Evolutionary conservation across 2,888 invertebrate species (phyloP).

Genomic region (Axea sp.): DNA sequence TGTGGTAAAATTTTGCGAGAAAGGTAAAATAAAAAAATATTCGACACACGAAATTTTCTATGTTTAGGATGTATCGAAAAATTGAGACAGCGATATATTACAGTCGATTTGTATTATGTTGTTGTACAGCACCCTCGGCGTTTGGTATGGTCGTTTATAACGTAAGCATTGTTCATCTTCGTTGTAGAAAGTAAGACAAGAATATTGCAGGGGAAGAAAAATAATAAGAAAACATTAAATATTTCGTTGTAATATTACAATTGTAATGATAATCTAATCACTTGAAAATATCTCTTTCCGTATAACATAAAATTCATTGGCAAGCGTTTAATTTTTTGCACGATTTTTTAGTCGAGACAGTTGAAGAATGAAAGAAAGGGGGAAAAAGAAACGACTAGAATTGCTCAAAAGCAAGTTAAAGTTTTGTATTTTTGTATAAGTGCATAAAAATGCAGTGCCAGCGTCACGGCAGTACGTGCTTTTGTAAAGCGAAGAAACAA

Average conservation of each 20-base stretch:
- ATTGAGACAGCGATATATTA: slow-evolving; percentile 2
- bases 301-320: background rate
- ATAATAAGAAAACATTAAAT: background rate
- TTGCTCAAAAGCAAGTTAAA: slow-evolving; percentile 23
- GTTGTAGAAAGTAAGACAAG: background rate
- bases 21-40: no score
- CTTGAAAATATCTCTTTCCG: no score
- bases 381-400: background rate
- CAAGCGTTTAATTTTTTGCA: background rate
- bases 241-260: background rate
- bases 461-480: slow-evolving; percentile 26
- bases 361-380: background rate
- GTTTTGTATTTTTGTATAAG: slow-evolving; percentile 7
- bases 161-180: background rate
- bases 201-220: background rate
- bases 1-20: no score
- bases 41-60: no score
- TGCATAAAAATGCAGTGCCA: slow-evolving; percentile 35
- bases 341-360: background rate
- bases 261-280: background rate
- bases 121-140: background rate
- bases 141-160: slow-evolving; percentile 4
- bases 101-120: slow-evolving; percentile 2
- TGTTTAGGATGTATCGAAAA: no score
- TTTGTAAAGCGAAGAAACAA: slow-evolving; percentile 23